These are phyloP conservation scores for Melikaiella ostensackeni DNA, from an alignment of 2,888 invertebrate genomes.

Conservation along the genomic window DNA sequence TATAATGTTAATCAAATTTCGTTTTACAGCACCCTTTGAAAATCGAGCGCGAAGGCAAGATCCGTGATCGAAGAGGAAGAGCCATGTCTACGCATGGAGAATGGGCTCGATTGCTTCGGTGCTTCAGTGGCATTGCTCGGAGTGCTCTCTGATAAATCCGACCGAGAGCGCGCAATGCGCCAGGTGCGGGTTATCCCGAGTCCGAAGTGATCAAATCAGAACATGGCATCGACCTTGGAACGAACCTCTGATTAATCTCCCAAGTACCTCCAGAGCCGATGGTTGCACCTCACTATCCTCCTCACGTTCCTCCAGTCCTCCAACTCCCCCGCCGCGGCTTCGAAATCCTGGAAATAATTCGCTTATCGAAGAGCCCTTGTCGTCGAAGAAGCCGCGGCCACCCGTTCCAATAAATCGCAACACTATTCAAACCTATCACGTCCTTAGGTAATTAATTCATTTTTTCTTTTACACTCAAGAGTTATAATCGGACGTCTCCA, in stretches of 20 bases:
- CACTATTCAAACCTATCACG: conserved; percentile 5
- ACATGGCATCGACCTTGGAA: conserved; percentile 43
- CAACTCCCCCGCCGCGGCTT: conserved; percentile 69
- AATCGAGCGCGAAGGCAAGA: conserved; percentile 40
- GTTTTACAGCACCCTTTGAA: conserved; percentile 5
- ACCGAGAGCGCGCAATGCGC: conserved; percentile 90
- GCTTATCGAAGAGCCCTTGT: conserved; percentile 12
- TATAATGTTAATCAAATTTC: not conserved
- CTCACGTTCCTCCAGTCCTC: conserved; percentile 60
- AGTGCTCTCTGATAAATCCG: conserved; percentile 93
- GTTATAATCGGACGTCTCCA: no score
- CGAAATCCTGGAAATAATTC: conserved; percentile 43
- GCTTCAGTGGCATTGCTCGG: conserved; percentile 94
- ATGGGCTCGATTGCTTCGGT: conserved; percentile 97
- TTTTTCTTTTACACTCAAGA: not conserved
- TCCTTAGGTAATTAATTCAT: conserved; percentile 18
- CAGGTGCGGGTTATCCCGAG: conserved; percentile 83
- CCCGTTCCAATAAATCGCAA: not conserved
- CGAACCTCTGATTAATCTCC: conserved; percentile 24
- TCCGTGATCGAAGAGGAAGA: conserved; percentile 56
- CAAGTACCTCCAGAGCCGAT: conserved; percentile 43
- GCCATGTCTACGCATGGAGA: conserved; percentile 79
- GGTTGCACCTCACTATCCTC: conserved; percentile 42
- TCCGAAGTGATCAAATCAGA: conserved; percentile 65
- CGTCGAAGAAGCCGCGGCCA: conserved; percentile 35